Base-by-base conservation (phyloP, 2,888 invertebrate species). In the Hydriomena furcata region DNA sequence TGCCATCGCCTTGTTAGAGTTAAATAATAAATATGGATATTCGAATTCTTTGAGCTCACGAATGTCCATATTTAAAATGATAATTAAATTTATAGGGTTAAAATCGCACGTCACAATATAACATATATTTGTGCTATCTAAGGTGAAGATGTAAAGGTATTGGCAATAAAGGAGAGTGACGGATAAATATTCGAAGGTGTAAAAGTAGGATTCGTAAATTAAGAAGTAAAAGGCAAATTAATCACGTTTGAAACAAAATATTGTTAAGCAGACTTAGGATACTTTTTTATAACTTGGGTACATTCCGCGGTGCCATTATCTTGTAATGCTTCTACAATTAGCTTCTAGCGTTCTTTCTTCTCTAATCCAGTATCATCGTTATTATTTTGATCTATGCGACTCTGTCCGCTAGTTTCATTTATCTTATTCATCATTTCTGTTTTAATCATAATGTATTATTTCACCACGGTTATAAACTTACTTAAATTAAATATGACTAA, bases 21-120 rank as follows among this genome's bases (percentile, higher is more conserved):
- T 63, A 66, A 73, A 72, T 61, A 64, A 58, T 83, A 79, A 85
- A 82, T 84, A 70, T 75, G 77, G 79, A 82, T 81, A 82, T 83
- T 84, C 83, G 73, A 55, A 52, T 52, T 49, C 32, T 30, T 63
- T 64, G 89, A 90, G 89, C 89, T 90, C 89, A 76, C 71, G 86
- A 79, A 79, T 83, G 80, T 84, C 81, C 72, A 72, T 79, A 82
- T 88, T 89, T 85, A 36, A 42, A 77, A 82, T 28, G 28, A 70
- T 62, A 73, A 63, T 73, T 73, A 73, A 66, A 71, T 61, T 71
- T 69, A 81, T 88, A 86, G 84, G 84, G 82, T 78, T 73, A 68
- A 44, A 82, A 81, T 86, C 82, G 87, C 85, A 82, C 72, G 82
- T 88, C 88, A 90, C 89, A 89, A 90, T 84, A 88, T 90, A 87